These are phyloP conservation scores for Cephalopterus ornatus DNA, from an alignment of 2,113 vertebrate genomes.

Conservation along the genomic window DNA sequence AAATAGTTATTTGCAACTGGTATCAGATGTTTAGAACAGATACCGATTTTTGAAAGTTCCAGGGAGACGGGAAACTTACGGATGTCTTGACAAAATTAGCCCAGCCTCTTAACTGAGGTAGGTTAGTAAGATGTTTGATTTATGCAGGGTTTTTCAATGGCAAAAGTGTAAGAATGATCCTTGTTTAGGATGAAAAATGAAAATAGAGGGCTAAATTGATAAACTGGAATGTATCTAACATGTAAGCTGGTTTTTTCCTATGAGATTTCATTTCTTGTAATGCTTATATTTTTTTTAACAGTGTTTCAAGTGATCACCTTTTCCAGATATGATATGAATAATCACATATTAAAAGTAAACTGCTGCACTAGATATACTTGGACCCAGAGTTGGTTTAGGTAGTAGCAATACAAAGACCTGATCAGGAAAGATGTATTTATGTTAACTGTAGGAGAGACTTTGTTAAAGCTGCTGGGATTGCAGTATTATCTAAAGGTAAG, in stretches of 20 bases:
- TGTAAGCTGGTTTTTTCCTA: not conserved
- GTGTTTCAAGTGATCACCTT: not conserved
- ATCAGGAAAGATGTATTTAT: not conserved
- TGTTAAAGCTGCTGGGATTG: not conserved
- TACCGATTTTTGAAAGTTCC: not conserved
- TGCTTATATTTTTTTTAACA: not conserved
- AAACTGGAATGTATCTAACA: not conserved
- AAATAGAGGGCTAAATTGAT: not conserved
- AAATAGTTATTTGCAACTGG: not conserved
- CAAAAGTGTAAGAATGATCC: not conserved
- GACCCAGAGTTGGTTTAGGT: not conserved
- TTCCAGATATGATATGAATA: not conserved
- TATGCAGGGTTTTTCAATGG: not conserved
- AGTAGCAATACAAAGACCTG: not conserved
- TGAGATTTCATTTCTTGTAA: not conserved
- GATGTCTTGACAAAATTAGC: not conserved
- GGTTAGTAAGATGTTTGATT: not conserved
- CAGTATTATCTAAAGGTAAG: not conserved
- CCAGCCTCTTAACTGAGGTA: not conserved
- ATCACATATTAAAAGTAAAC: not conserved
- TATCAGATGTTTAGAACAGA: not conserved
- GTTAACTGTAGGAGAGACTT: not conserved
- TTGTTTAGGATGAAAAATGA: not conserved
- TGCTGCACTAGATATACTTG: not conserved
- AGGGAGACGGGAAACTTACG: fast-evolving